Evolutionary conservation across 37 sponge, comb jelly and placozoan genomes (phyloP), one percentile per base, ranked within the genome.

Genomic region (Ianthella basta): DNA sequence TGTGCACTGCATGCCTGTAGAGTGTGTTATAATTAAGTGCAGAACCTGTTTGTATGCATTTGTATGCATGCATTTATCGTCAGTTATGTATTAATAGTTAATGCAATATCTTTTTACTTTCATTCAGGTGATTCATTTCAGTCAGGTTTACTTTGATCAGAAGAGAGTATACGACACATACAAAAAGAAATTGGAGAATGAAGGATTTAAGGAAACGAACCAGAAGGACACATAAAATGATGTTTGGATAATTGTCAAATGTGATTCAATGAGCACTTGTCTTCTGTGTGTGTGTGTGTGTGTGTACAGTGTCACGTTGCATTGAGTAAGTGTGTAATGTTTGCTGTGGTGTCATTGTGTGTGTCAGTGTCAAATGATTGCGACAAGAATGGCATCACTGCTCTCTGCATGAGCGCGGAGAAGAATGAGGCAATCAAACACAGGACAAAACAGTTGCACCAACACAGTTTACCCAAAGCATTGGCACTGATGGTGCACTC

Each of bases 81-180:
- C n/a, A n/a, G n/a, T n/a, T n/a, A n/a, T n/a, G n/a, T n/a, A n/a
- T n/a, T n/a, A n/a, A n/a, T n/a, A n/a, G n/a, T n/a, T n/a, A n/a
- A n/a, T n/a, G n/a, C n/a, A n/a, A n/a, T n/a, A n/a, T n/a, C n/a
- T 23, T 6, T 25, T 55, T 79, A 50, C 56, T 50, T 18, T 50
- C 29, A n/a, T 39, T 16, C 61, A 93, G 94, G 94, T 93, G 63
- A 93, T n/a, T n/a, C n/a, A n/a, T n/a, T n/a, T n/a, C n/a, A n/a
- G n/a, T n/a, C n/a, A n/a, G n/a, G n/a, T 85, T 59, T 63, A 93
- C 63, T 93, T 93, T 82, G 90, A 93, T 21, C 87, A 79, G 60
- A 93, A 89, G 44, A 84, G 86, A 37, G 82, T 93, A 16, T 89
- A 75, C 67, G 94, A 93, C 30, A 75, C 87, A 23, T 93, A 93